These are phyloP conservation scores for Scartelaos histophorus DNA, from an alignment of 2,113 vertebrate species.

Conservation along the genomic window DNA sequence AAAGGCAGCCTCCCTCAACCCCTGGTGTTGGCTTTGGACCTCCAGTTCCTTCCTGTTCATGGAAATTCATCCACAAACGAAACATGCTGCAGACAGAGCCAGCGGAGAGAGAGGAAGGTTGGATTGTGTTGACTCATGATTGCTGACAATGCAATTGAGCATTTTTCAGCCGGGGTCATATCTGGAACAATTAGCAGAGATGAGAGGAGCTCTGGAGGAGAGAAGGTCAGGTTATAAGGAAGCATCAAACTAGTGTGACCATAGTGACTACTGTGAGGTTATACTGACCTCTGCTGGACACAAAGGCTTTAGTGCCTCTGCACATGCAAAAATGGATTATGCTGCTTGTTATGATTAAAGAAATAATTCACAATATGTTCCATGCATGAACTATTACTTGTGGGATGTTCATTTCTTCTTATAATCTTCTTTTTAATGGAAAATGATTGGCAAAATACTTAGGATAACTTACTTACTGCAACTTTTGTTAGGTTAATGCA, in stretches of 20 bases:
- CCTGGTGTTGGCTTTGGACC: conserved; percentile 71
- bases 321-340: not conserved
- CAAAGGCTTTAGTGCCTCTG: not conserved
- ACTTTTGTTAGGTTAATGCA: not conserved
- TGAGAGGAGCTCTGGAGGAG: not conserved
- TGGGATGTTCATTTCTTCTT: not conserved
- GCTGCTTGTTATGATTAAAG: not conserved
- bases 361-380: not conserved
- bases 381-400: not conserved
- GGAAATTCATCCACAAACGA: conserved; percentile 59
- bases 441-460: not conserved
- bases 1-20: conserved; percentile 63
- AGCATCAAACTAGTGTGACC: not conserved
- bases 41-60: conserved; percentile 74
- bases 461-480: not conserved
- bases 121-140: conserved; percentile 25
- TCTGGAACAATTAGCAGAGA: conserved; percentile 18
- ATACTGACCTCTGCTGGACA: conserved; percentile 73
- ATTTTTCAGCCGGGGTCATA: conserved; percentile 37
- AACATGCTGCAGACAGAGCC: conserved; percentile 33
- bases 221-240: not conserved
- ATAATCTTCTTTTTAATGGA: not conserved
- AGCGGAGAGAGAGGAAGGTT: conserved; percentile 21
- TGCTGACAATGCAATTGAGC: conserved; percentile 36
- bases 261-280: conserved; percentile 29